Base-by-base conservation (phyloP, 2,888 invertebrate species). In the Scaptomyza reducta region DNA sequence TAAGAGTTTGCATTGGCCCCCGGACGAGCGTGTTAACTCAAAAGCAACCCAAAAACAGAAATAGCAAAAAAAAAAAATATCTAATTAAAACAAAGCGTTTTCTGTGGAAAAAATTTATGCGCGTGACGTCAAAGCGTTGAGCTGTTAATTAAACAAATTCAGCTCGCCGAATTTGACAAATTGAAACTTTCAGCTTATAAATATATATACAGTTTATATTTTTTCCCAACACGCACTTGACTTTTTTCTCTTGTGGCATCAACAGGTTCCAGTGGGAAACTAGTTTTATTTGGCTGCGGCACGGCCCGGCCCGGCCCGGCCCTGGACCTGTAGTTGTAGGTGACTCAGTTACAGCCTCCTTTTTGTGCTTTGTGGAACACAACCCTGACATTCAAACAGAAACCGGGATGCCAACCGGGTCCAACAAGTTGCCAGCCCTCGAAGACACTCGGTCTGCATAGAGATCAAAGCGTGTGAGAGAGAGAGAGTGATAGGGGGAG, bases 301-400 rank as follows among this genome's bases (percentile, higher is more conserved):
- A n/a, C 35, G 56, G 56, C 60, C 65, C 53, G n/a, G n/a, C n/a
- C n/a, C n/a, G n/a, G 11, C n/a, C 16, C 35, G 56, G 56, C 60
- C 65, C 53, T 61, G 62, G 60, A 46, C 76, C 70, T 63, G 63
- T 81, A 73, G 80, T 70, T 81, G 70, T 71, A 71, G 70, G 77
- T 77, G 77, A 79, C 56, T 73, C 65, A 75, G 75, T 61, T 57
- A 55, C 27, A 56, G 59, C 63, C 73, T 60, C 57, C 50, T 33
- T 44, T 54, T 56, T 47, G 14, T 10, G 45, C 62, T 77, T 79
- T 81, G 57, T 86, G 49, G 82, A 72, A 64, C 87, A 76, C 71
- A 84, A 70, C 84, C 87, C 87, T 87, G 84, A 84, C 84, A 87
- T 77, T 79, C 55, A 61, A 33, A 33, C 33, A 33, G 18, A 44